Base-by-base conservation (phyloP, 23 tunicate species). In the Ciona savignyi region DNA sequence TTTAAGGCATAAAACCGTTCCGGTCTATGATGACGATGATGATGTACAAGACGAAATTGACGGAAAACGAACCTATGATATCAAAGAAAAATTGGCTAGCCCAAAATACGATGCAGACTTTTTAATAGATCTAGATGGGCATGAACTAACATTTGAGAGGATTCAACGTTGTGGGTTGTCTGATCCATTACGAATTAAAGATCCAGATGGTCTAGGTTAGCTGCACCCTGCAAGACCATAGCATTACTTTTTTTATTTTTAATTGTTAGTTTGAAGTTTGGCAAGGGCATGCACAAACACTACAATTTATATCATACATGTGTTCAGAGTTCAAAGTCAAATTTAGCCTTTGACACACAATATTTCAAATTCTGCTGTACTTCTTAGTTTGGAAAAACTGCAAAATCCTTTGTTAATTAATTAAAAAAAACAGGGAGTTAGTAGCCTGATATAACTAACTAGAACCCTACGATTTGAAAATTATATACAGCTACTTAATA, bases 21-120 rank as follows among this genome's bases (percentile, higher is more conserved):
- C 89, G 2, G 97, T 84, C 2, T 85, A 91, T 71, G 97, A 91
- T 80, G 83, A 84, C 71, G 90, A 91, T 67, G 97, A 91, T 29
- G 91, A 76, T 21, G 97, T 84, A 19, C 79, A 79, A 56, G 91
- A 91, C 75, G 97, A 91, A 77, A 91, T 84, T 26, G 91, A 84
- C 75, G 97, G 97, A 34, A 84, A 84, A 68, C 70, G 91, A 27
- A 91, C 86, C 4, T 91, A 74, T 32, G 86, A 85, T 34, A 82
- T 84, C 1, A 62, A 74, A 72, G 97, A 91, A 35, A 91, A 91
- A 56, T 21, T 84, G 26, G 70, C 23, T 9, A 73, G 74, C 66
- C 3, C 15, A 23, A 91, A 80, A 60, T 85, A 84, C 69, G 63
- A 88, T 73, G 87, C 70, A 25, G 83, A 84, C 3, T 73, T 78